phyloP scores from a whole-genome alignment of 2,888 invertebrate genomes.

The Anaspis maculata region DNA sequence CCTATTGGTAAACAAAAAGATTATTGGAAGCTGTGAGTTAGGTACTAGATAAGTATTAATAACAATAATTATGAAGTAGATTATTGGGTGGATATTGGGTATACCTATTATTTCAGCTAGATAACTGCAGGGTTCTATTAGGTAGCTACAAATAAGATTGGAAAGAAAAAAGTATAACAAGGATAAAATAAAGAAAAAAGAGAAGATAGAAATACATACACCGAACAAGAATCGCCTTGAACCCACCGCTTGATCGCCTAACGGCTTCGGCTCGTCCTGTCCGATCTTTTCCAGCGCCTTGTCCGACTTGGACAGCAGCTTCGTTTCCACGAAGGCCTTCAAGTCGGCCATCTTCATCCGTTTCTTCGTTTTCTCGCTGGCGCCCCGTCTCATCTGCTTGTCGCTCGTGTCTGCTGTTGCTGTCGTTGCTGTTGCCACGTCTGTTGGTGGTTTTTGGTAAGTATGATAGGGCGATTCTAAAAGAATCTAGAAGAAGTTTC shows the following conservation, averaged over 20 bases:
- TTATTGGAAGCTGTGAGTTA: neutral
- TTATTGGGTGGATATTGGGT: no score
- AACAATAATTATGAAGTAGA: no score
- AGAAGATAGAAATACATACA: conserved; percentile 37
- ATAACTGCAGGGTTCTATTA: no score
- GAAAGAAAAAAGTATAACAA: no score
- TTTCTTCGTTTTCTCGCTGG: conserved; percentile 76
- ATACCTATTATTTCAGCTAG: no score
- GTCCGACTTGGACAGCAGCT: conserved; percentile 83
- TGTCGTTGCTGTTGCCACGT: no score
- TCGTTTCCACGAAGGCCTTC: conserved; percentile 86
- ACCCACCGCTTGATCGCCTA: conserved; percentile 58
- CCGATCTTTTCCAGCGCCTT: conserved; percentile 86
- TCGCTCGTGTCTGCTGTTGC: conserved; percentile 40
- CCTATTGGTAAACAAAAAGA: conserved; percentile 47
- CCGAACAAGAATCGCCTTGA: conserved; percentile 38
- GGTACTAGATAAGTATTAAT: conserved; percentile 1
- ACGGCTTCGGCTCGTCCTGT: conserved; percentile 56
- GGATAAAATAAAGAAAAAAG: no score
- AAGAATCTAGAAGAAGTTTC: no score
- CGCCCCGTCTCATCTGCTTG: conserved; percentile 51
- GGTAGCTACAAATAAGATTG: conserved; percentile 2
- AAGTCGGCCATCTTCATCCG: conserved; percentile 89
- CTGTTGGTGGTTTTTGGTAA: conserved; percentile 39
- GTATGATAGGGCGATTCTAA: conserved; percentile 43